These are phyloP conservation scores for Elgonia sp. DNA, from an alignment of 2,888 invertebrate genomes.

Conservation along the genomic window DNA sequence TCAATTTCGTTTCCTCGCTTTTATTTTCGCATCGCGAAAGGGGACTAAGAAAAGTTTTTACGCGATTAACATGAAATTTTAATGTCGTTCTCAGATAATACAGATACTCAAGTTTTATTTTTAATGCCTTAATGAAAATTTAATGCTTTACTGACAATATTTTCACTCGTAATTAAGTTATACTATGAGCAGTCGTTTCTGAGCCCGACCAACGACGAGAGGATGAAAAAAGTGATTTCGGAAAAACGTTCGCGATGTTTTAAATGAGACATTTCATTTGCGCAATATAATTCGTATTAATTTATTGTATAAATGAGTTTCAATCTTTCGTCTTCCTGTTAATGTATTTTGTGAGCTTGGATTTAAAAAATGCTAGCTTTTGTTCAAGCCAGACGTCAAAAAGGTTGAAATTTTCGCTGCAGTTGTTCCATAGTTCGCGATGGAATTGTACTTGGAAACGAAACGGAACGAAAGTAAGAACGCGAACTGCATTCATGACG, in stretches of 20 bases:
- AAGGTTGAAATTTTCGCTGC: constrained; percentile 24
- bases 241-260: background rate
- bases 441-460: constrained; percentile 16
- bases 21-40: background rate
- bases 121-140: background rate
- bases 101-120: background rate
- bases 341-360: background rate
- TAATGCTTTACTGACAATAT: background rate
- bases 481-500: background rate
- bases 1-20: background rate
- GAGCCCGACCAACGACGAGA: background rate
- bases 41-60: constrained; percentile 1
- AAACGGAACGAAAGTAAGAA: background rate
- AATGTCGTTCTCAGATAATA: constrained; percentile 2
- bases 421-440: constrained; percentile 4
- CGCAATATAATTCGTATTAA: background rate
- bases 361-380: background rate
- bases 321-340: background rate
- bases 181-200: background rate
- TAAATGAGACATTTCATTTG: too few relatives aligned
- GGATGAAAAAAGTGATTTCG: background rate
- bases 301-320: background rate
- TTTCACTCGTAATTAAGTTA: background rate
- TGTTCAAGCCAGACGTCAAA: constrained; percentile 7
- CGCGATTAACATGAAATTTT: background rate